Conservation (phyloP, 2,888 invertebrate genomes). For the Ormyrus pomaceus region DNA sequence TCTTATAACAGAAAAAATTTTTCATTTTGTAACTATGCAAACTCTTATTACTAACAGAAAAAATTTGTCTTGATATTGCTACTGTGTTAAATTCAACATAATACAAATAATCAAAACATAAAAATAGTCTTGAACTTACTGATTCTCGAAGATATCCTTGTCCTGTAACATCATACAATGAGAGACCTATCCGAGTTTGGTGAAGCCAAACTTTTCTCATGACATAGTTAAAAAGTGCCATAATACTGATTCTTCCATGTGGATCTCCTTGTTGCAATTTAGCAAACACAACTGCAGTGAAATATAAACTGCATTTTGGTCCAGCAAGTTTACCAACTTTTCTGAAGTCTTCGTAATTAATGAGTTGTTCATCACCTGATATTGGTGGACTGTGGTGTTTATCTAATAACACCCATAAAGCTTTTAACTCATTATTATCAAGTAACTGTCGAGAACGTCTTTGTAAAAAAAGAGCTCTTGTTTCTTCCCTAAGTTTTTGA, state of each 20-base stretch:
- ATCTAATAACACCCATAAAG: constrained; percentile 90
- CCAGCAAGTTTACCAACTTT: constrained; percentile 87
- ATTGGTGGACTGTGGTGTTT: constrained; percentile 86
- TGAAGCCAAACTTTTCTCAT: constrained; percentile 97
- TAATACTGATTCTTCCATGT: constrained; percentile 90
- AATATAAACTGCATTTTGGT: constrained; percentile 85
- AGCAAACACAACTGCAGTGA: constrained; percentile 91
- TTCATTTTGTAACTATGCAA: too few species aligned
- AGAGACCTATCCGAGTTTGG: constrained; percentile 95
- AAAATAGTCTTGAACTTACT: constrained; percentile 74
- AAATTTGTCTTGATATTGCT: not conserved
- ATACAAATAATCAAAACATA: not conserved
- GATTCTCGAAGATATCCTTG: constrained; percentile 92
- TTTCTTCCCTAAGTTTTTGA: constrained; percentile 91
- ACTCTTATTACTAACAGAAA: not conserved
- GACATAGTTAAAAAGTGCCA: constrained; percentile 94
- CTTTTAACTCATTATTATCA: constrained; percentile 91
- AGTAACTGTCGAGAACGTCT: constrained; percentile 89
- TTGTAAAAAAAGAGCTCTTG: constrained; percentile 91
- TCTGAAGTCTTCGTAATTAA: constrained; percentile 90
- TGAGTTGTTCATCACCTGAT: constrained; percentile 87
- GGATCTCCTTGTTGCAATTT: constrained; percentile 91
- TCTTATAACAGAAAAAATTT: too few species aligned
- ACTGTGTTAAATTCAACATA: too few species aligned
- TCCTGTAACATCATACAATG: constrained; percentile 94